phyloP scores from a whole-genome alignment of 2,888 invertebrate species.

The Bombyx huttoni region DNA sequence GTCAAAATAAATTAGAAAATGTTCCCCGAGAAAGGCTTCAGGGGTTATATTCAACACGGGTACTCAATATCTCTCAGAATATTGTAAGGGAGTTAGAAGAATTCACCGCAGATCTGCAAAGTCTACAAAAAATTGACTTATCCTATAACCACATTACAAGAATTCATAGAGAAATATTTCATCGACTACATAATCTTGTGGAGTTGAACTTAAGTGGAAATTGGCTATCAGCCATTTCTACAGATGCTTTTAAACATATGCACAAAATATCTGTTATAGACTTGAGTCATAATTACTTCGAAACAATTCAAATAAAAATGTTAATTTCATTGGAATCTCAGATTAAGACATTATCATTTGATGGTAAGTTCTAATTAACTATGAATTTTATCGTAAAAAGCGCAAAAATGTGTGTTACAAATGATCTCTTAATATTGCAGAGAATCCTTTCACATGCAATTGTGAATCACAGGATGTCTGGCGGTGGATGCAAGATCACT shows the following conservation, averaged over 20 bases:
- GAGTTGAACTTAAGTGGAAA: constrained; percentile 87
- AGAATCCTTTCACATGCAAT: constrained; percentile 90
- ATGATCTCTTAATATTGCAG: constrained; percentile 48
- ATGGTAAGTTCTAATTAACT: constrained; percentile 75
- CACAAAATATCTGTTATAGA: constrained; percentile 84
- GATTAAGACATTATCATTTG: constrained; percentile 81
- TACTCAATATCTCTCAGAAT: constrained; percentile 88
- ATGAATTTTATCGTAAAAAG: not conserved
- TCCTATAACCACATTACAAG: constrained; percentile 87
- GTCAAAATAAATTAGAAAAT: constrained; percentile 85
- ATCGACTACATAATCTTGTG: constrained; percentile 80
- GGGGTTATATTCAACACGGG: constrained; percentile 79
- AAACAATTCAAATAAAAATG: constrained; percentile 83
- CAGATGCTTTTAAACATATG: constrained; percentile 83
- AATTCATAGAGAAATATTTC: constrained; percentile 82
- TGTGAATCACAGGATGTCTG: constrained; percentile 93
- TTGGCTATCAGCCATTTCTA: constrained; percentile 83
- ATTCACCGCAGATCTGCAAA: constrained; percentile 83
- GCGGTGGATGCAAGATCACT: constrained; percentile 93
- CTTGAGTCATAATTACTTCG: constrained; percentile 86
- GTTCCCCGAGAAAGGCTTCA: constrained; percentile 88
- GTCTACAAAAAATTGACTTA: constrained; percentile 84
- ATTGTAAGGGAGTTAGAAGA: constrained; percentile 85
- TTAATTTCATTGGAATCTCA: constrained; percentile 86
- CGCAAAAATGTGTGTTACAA: not conserved